A percentile compares a stretch with the other conserved stretches of the same genome.
phyloP scores from a whole-genome alignment of 2,888 invertebrate species.

The Thalpophila matura region DNA sequence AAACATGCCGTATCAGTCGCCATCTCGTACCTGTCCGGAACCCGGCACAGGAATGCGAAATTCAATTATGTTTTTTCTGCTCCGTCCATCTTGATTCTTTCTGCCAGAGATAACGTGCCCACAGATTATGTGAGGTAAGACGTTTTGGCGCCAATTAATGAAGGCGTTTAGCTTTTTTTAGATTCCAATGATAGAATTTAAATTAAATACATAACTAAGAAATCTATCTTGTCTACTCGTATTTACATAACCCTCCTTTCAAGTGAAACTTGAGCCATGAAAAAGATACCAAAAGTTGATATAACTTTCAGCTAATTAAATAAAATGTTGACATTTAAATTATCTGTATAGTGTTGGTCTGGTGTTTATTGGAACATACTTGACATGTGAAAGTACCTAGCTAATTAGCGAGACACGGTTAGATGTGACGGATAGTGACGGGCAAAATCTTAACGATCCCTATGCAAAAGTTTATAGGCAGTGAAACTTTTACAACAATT shows the following conservation, averaged over 20 bases:
- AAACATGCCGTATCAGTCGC: slow-evolving; percentile 34
- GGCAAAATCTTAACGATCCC: slow-evolving; percentile 27
- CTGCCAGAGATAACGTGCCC: slow-evolving; percentile 51
- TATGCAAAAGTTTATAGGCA: background rate
- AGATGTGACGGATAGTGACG: slow-evolving; percentile 15
- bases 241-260: slow-evolving; percentile 22
- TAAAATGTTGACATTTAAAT: slow-evolving; percentile 1
- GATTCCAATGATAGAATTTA: background rate
- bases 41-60: slow-evolving; percentile 65
- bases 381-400: slow-evolving; percentile 56
- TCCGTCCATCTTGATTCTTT: slow-evolving; percentile 55
- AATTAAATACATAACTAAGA: background rate
- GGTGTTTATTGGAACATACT: slow-evolving; percentile 9
- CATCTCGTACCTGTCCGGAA: slow-evolving; percentile 59
- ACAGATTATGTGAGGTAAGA: slow-evolving; percentile 42
- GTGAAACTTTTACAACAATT: slow-evolving; percentile 27
- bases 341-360: background rate
- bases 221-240: slow-evolving; percentile 3
- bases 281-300: slow-evolving; percentile 16
- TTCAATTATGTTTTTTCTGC: slow-evolving; percentile 67
- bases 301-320: slow-evolving; percentile 31
- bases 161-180: slow-evolving; percentile 1
- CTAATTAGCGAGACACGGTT: slow-evolving; percentile 18
- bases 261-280: slow-evolving; percentile 25
- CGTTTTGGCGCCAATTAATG: slow-evolving; percentile 53